phyloP scores from a whole-genome alignment of 2,888 invertebrate genomes.

The Drosophila subsilvestris region DNA sequence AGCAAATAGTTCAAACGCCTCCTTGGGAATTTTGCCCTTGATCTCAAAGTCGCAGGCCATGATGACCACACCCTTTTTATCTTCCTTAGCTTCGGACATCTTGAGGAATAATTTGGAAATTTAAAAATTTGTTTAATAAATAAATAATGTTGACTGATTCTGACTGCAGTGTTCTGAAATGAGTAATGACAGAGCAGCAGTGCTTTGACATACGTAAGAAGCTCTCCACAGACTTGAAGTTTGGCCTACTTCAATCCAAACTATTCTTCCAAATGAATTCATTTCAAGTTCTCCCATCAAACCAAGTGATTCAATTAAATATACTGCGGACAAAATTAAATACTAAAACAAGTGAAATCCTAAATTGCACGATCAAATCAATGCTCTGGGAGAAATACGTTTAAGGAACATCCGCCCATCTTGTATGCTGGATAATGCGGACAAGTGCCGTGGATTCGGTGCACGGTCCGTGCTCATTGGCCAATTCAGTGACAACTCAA shows the following conservation, averaged over 20 bases:
- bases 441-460: conserved; percentile 4
- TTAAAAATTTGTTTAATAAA: background rate
- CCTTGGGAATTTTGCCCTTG: conserved; percentile 45
- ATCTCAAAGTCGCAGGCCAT: conserved; percentile 66
- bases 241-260: too few relatives aligned
- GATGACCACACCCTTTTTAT: background rate
- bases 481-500: conserved; percentile 56
- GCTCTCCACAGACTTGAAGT: too few relatives aligned
- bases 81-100: background rate
- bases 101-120: background rate
- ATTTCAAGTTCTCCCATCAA: too few relatives aligned
- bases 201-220: too few relatives aligned
- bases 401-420: too few relatives aligned
- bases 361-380: too few relatives aligned
- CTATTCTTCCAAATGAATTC: too few relatives aligned
- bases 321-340: too few relatives aligned
- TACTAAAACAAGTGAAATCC: too few relatives aligned
- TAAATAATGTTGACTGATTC: background rate
- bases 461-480: conserved; percentile 32
- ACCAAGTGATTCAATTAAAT: too few relatives aligned
- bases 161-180: background rate
- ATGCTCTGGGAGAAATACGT: too few relatives aligned
- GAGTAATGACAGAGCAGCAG: background rate
- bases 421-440: too few relatives aligned
- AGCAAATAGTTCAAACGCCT: conserved; percentile 62